Base-by-base conservation (phyloP, 2,888 invertebrate species). In the Parapristionchus giblindavisi region DNA sequence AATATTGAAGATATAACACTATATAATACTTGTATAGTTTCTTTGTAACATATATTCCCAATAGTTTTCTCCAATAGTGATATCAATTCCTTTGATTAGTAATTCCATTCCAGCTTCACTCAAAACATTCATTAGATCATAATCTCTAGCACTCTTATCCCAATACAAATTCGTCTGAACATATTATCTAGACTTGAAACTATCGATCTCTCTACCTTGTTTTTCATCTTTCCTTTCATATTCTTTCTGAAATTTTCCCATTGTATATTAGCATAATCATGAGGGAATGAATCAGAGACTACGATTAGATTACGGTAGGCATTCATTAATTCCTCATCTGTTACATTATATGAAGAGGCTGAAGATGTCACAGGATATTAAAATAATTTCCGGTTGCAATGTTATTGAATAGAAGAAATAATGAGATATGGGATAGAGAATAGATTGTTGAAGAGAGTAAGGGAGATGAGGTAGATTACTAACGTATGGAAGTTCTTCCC, bases 281-380 rank as follows among this genome's bases (percentile, higher is more conserved):
- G 77, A 14, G 79, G 78, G 0, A 79, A 78, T 0, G 78, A 79
- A 60, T 81, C 77, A 11, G 81, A 80, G 4, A 81, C 63, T 8
- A 81, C 66, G 1, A 81, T 29, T 4, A 81, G 43, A 61, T 81
- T 80, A 32, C 75, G 77, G 70, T 81, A 81, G 27, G 80, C 75
- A 8, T 52, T 74, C 27, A 71, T 76, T 14, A 81, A 65, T 51
- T 79, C 76, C 36, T 75, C 75, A 34, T 78, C 78, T 0, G 81
- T 79, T 3, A 79, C 54, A 38, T 81, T 81, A 63, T 75, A 79
- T 36, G 58, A 66, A 11, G 72, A 36, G 1, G 77, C 80, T 80
- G 76, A 8, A 78, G 24, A n/a, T 8, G 24, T 4, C n/a, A 17
- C 48, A 3, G 5, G 34, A 54, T 43, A 14, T 43, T 43, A 17